These are phyloP conservation scores for Cosmorhoe ocellata DNA, from an alignment of 2,888 invertebrate genomes.

Conservation along the genomic window DNA sequence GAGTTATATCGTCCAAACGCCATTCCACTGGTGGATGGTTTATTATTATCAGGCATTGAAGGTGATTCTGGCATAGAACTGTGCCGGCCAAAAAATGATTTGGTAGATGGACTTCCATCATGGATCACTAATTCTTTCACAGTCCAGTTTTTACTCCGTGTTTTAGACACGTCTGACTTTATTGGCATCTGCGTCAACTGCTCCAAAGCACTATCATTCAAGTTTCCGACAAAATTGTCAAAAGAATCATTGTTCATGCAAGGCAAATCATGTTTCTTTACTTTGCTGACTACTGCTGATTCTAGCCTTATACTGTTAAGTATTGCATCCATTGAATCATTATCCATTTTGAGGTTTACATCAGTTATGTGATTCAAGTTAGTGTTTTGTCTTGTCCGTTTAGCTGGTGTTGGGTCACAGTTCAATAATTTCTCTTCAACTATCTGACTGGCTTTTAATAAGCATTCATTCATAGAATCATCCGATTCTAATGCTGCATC, in stretches of 20 bases:
- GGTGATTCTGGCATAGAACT: constrained; percentile 78
- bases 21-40: constrained; percentile 69
- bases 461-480: constrained; percentile 78
- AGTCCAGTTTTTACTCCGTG: constrained; percentile 48
- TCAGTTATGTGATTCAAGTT: constrained; percentile 38
- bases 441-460: constrained; percentile 73
- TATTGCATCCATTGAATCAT: constrained; percentile 71
- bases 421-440: constrained; percentile 68
- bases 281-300: constrained; percentile 54
- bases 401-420: constrained; percentile 44
- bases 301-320: constrained; percentile 64
- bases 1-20: constrained; percentile 70
- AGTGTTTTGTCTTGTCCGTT: constrained; percentile 45
- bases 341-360: constrained; percentile 56
- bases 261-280: constrained; percentile 57
- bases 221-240: constrained; percentile 69
- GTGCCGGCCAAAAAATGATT: constrained; percentile 62
- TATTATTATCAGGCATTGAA: constrained; percentile 47
- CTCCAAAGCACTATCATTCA: constrained; percentile 75
- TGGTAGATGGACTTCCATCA: constrained; percentile 59
- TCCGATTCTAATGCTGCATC: constrained; percentile 74
- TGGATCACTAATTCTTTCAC: constrained; percentile 55
- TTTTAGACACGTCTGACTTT: constrained; percentile 41
- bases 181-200: constrained; percentile 65
- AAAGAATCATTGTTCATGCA: constrained; percentile 72